Conservation (phyloP, 1,140 invertebrate genomes). For the Oreohelix idahoensis region DNA sequence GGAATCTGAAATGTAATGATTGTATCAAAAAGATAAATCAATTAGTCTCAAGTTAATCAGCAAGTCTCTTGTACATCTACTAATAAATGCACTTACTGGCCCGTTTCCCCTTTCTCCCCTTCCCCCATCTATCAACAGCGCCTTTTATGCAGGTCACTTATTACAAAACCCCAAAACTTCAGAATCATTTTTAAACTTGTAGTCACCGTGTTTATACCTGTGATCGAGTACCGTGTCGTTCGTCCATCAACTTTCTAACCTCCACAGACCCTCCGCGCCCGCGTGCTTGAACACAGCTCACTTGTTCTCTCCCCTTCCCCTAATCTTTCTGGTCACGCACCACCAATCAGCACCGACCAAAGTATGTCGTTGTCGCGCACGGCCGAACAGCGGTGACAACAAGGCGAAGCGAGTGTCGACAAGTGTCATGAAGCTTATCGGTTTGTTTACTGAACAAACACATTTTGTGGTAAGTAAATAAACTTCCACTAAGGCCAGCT, state of each 20-base stretch:
- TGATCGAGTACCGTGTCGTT: neutral
- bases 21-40: no score
- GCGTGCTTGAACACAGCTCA: neutral
- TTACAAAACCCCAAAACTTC: no score
- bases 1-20: no score
- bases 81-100: no score
- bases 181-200: no score
- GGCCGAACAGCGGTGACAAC: slow-evolving; percentile 3
- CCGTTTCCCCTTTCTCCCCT: no score
- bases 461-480: neutral
- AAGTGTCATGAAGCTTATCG: neutral
- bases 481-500: neutral
- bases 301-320: neutral
- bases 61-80: no score
- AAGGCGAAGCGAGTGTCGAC: neutral
- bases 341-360: slow-evolving; percentile 1
- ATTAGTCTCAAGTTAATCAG: no score
- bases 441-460: neutral
- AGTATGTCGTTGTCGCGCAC: neutral
- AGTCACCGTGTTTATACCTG: neutral
- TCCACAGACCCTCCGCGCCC: neutral
- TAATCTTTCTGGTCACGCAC: neutral
- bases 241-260: neutral
- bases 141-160: no score
- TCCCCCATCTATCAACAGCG: no score